Evolutionary conservation across 2,797 vertebrate species (phyloP).

Genomic region (Bovichtus diacanthus): DNA sequence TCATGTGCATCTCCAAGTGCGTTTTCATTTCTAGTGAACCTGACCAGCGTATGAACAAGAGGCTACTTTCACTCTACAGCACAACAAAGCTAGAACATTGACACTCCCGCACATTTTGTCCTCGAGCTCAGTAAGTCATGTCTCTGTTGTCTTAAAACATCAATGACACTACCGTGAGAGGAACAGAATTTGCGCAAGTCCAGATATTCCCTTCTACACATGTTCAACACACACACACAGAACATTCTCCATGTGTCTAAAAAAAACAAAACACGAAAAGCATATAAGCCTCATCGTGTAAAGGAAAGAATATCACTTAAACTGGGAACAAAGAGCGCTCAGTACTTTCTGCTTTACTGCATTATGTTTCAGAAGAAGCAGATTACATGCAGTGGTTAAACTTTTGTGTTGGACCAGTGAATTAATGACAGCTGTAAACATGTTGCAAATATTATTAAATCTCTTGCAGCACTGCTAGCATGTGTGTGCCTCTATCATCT

Average conservation of each 20-base stretch:
- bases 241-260: background rate
- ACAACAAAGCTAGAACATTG: conserved; percentile 14
- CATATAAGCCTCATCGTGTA: background rate
- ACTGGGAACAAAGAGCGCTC: conserved; percentile 12
- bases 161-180: background rate
- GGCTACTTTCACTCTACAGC: background rate
- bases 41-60: background rate
- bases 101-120: background rate
- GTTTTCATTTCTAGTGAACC: background rate
- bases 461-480: background rate
- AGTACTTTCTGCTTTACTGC: conserved; percentile 25
- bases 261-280: conserved; percentile 5
- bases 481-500: background rate
- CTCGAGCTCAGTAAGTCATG: background rate
- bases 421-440: conserved; percentile 13
- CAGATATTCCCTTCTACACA: background rate
- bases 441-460: background rate
- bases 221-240: background rate
- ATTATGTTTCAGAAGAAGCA: conserved; percentile 19
- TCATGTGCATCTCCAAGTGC: background rate
- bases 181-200: background rate
- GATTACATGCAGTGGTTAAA: conserved; percentile 1
- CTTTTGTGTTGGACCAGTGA: background rate
- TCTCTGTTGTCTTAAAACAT: background rate
- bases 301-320: background rate